A percentile compares a stretch with the other conserved stretches of the same genome.
phyloP scores from a whole-genome alignment of 2,113 vertebrate genomes.

The Grantiella picta region DNA sequence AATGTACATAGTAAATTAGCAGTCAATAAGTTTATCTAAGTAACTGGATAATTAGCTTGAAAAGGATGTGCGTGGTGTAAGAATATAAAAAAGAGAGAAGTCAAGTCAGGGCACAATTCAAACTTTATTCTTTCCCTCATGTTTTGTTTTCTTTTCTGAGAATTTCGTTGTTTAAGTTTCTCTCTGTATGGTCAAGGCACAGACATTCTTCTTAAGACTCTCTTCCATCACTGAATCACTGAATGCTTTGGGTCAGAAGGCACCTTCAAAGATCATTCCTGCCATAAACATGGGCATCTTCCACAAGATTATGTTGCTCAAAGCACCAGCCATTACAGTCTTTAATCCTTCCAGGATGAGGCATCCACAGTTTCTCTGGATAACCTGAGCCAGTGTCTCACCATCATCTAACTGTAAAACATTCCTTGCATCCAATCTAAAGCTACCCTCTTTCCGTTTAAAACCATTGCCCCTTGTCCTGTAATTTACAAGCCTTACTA shows the following conservation, averaged over 20 bases:
- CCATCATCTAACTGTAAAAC: background rate
- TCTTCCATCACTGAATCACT: background rate
- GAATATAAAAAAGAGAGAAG: background rate
- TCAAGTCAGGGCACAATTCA: background rate
- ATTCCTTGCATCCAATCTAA: background rate
- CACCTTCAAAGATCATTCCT: background rate
- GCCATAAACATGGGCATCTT: background rate
- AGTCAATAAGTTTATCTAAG: background rate
- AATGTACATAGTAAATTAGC: background rate
- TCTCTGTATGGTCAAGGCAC: background rate
- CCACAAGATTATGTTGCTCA: background rate
- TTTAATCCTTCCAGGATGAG: background rate
- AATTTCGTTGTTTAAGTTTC: background rate
- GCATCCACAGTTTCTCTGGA: background rate
- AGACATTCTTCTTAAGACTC: background rate
- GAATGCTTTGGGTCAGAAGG: background rate
- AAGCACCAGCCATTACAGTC: fast-evolving
- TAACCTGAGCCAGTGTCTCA: background rate
- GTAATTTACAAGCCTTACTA: background rate
- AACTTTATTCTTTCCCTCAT: background rate
- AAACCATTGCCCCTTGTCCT: background rate
- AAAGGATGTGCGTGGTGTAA: background rate
- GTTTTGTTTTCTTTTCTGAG: background rate
- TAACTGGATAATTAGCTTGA: conserved; percentile 10
- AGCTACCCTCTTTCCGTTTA: background rate